Base-by-base conservation (phyloP, 2,113 vertebrate species). In the Pitta sordida region DNA sequence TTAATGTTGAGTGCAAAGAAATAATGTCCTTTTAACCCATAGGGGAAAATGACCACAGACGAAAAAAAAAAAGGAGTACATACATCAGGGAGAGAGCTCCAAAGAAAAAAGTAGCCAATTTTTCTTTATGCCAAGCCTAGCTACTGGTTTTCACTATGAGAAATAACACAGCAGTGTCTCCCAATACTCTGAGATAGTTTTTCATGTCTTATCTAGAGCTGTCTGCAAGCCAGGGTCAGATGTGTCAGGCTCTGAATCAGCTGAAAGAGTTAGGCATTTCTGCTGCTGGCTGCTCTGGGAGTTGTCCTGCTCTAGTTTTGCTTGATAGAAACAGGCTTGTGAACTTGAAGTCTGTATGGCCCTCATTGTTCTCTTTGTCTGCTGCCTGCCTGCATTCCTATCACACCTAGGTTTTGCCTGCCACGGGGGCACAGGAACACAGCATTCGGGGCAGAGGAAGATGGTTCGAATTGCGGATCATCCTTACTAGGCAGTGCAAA, bases 1-100 rank as follows among this genome's bases (percentile, higher is more conserved):
- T 95, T 93, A 93, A 95, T 63, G 39, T 91, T 91, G 55, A 86
- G 36, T 60, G 64, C 24, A 65, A 91, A 68, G 56, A 81, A 94
- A 78, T 84, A 64, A 59, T 24, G 71, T 78, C 51, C 20, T 69
- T 91, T 88, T 74, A 75, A 81, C 52, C 24, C 63, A 53, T 8
- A 29, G 26, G 4, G 7, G 7, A 11, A 70, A 88, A 76, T 59
- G 34, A 39, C 78, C 62, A 79, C 8, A 63, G 65, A 49, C 9
- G 58, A 62, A 6, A 6, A 27, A 8, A 79, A 48, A 83, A 73
- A 39, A 5, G 10, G n/a, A n/a, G 5, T 16, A 51, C 69, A 36
- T 78, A 77, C 51, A 41, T 29, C 30, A 59, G 43, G 13, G 46
- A 74, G 43, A 55, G 23, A 51, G 23, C 18, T 88, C 30, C 29